A percentile compares a stretch with the other conserved stretches of the same genome.
These are phyloP conservation scores for Pardalotus punctatus DNA, from an alignment of 2,113 vertebrate species.

Conservation along the genomic window DNA sequence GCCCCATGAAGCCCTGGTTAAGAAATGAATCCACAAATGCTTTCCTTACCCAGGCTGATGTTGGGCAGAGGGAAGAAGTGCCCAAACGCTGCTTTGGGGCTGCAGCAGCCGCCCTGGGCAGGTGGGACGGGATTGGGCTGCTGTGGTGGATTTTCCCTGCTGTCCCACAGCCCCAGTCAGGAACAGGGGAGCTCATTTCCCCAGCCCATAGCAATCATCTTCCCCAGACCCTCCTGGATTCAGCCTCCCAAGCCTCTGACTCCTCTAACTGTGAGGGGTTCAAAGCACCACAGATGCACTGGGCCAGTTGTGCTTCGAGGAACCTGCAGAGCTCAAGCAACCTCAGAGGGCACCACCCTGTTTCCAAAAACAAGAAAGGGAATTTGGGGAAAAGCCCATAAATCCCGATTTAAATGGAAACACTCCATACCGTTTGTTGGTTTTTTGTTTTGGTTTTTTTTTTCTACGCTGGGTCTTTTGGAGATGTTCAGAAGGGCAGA, in stretches of 20 bases:
- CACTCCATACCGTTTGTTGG: no score
- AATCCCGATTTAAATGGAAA: neutral
- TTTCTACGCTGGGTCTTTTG: fast-evolving
- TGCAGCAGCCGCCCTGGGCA: neutral
- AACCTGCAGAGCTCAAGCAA: neutral
- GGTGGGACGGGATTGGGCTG: neutral
- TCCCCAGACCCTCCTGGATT: neutral
- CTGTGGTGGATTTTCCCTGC: neutral
- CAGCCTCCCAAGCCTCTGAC: neutral
- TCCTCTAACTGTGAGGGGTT: neutral
- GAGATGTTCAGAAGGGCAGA: neutral
- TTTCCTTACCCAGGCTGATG: neutral
- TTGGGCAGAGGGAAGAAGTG: neutral
- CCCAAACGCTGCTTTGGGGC: neutral
- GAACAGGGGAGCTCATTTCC: neutral
- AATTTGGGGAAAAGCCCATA: neutral
- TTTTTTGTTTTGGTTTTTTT: neutral
- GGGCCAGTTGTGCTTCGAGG: neutral
- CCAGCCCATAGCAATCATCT: neutral
- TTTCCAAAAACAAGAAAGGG: neutral
- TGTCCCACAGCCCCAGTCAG: neutral
- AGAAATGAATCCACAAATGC: neutral
- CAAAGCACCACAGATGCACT: neutral
- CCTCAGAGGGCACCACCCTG: fast-evolving
- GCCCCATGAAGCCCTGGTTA: neutral